Base-by-base conservation (phyloP, 2,888 invertebrate genomes). In the Holacanthella duospinosa region DNA sequence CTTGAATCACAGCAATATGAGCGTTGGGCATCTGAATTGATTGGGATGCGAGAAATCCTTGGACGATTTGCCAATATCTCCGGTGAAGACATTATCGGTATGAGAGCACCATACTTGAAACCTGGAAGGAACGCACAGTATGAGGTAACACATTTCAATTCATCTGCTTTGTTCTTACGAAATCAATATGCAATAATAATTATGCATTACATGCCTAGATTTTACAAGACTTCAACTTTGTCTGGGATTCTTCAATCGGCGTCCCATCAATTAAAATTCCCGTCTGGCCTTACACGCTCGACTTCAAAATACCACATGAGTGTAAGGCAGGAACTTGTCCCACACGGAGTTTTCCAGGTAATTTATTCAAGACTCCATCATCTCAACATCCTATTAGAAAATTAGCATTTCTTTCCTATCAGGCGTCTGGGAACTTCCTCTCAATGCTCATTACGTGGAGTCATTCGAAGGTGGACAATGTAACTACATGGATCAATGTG, bases 301-400 rank as follows among this genome's bases (percentile, higher is more conserved):
- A 94, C 78, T 92, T 87, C 79, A 90, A 90, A 80, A 90, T 93
- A 74, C 86, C 93, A 1, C 93, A 93, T 76, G 92, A 92, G 77
- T 93, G 93, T 79, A 91, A 92, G 78, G 86, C 91, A 55, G 90
- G 89, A 63, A 90, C 90, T n/a, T 93, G 93, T 69, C 93, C 93
- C 0, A 86, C 87, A 1, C 89, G 87, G 78, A 86, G 87, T 1
- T 93, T 92, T 81, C 89, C 89, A 77, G 92, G 91, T 84, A 61
- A 27, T 58, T 58, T 48, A 48, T 48, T 48, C 48, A 36, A 12
- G 6, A 36, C 36, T n/a, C 36, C 36, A 9, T 16, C 16, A 36
- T 36, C 36, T 9, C 9, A 6, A 36, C 16, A 16, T 6, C 36
- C 9, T 16, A 9, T 36, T 6, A 16, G 16, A 6, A 36, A 48